phyloP scores from a whole-genome alignment of 2,797 vertebrate genomes.

The Gorsachius magnificus region DNA sequence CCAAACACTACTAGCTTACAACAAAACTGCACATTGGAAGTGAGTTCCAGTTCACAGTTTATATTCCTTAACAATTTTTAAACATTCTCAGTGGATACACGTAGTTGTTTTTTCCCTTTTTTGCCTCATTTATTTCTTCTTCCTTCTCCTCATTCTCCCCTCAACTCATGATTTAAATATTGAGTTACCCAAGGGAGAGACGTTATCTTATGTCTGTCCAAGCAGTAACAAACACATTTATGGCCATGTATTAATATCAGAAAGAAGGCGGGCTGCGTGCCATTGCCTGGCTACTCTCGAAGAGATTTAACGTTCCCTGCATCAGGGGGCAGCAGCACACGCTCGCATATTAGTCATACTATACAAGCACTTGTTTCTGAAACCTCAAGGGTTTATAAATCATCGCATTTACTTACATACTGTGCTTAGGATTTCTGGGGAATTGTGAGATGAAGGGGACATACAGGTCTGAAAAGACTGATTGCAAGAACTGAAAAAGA shows the following conservation, averaged over 20 bases:
- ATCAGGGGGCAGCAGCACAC: slow-evolving; percentile 11
- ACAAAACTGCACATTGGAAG: not conserved
- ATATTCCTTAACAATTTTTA: not conserved
- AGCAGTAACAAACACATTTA: not conserved
- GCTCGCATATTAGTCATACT: not conserved
- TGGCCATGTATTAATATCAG: not conserved
- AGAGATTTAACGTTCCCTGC: not conserved
- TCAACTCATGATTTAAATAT: not conserved
- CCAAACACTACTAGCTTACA: not conserved
- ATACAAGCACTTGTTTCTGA: not conserved
- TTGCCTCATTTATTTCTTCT: not conserved
- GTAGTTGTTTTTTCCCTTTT: not conserved
- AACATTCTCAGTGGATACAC: not conserved
- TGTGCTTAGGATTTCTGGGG: not conserved
- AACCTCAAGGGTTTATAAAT: not conserved
- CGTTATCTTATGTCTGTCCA: not conserved
- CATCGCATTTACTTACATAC: not conserved
- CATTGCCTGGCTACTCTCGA: not conserved
- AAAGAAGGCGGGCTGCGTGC: not conserved
- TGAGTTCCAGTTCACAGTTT: not conserved
- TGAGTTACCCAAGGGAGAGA: not conserved
- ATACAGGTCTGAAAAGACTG: not conserved
- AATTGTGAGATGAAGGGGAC: not conserved
- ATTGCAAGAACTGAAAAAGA: not conserved
- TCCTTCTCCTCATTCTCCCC: not conserved